Base-by-base conservation (phyloP, 2,113 vertebrate genomes). In the Setophaga coronata region DNA sequence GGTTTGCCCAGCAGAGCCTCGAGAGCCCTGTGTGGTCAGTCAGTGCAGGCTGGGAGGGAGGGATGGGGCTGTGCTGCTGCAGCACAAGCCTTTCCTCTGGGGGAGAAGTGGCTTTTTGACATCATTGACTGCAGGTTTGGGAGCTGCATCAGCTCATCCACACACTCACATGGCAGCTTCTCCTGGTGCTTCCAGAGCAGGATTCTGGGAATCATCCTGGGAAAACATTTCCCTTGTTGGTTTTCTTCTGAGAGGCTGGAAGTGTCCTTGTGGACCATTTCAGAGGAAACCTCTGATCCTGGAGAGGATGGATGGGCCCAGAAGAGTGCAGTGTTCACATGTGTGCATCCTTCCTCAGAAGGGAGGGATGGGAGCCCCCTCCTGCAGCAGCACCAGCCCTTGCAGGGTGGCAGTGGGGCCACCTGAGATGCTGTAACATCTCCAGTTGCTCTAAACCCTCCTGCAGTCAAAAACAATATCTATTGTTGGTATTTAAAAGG, bases 301-400 rank as follows among this genome's bases (percentile, higher is more conserved):
- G 43, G 42, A 87, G 47, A 82, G 50, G 66, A 4, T 56, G 34
- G 18, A 66, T 50, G 40, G 10, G 16, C 40, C 57, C 8, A 56
- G 56, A 6, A 33, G 34, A 66, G 15, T 20, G 51, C 24, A 26
- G 53, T 9, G 18, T 65, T 77, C 12, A 2, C 0, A 0, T 70
- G 21, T 48, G 28, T 21, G 23, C 20, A 6, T 82, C 20, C 21
- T 47, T 79, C 53, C 33, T 64, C 1, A 1, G 5, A 40, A 71
- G 38, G 47, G 47, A 21, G 48, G 53, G 54, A 5, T 15, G 1
- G 1, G 18, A 67, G 34, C 36, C 1, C 0, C n/a, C 43, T 72
- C 34, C 50, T 69, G 23, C 17, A 38, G 29, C 65, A 42, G 56
- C 61, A 14, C 14, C 31, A 3, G 18, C 38, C 65, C 65, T 47